Base-by-base conservation (phyloP, 2,888 invertebrate genomes). In the Andrena trimmerana region DNA sequence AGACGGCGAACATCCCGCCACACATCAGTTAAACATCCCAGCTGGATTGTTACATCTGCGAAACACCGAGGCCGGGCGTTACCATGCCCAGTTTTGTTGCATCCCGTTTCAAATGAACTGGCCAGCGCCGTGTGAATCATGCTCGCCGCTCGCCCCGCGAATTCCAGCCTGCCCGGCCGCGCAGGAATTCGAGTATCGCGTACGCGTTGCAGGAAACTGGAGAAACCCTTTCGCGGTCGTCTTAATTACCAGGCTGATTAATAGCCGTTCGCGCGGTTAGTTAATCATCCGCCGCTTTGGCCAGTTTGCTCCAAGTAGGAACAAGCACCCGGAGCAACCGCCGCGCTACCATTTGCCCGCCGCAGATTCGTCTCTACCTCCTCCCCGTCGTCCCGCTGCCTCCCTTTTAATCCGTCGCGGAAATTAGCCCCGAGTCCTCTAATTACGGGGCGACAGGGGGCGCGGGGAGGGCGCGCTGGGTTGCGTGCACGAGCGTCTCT, bases 381-480 rank as follows among this genome's bases (percentile, higher is more conserved):
- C 7, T 48, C 29, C 13, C 42, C 27, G 13, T 27, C 20, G 42
- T 27, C 4, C 7, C 27, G 13, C 62, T 36, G 68, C 36, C 8
- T 4, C 65, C 29, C 52, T 54, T 63, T 65, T 54, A 65, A 65
- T 36, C 54, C 63, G 65, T 72, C 65, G 29, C 71, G 84, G 84
- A 84, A 87, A 88, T 88, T 84, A 86, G 87, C 84, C 42, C 42
- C 83, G 72, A 80, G 80, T 71, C 86, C 83, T 83, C 85, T 88
- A 89, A 90, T 90, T 88, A 87, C 77, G 50, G 70, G 42, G 69
- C 54, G 73, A 77, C 79, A 66, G 66, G 67, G 27, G 29, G n/a
- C 50, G n/a, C 68, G 66, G 67, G 27, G 10, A 65, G 33, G 20
- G 48, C 71, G 80, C 57, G 54, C 52, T 59, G 57, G 68, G 54